Evolutionary conservation across 2,797 vertebrate genomes (phyloP), one percentile per base, ranked within the genome.

Genomic region (Tadarida brasiliensis): DNA sequence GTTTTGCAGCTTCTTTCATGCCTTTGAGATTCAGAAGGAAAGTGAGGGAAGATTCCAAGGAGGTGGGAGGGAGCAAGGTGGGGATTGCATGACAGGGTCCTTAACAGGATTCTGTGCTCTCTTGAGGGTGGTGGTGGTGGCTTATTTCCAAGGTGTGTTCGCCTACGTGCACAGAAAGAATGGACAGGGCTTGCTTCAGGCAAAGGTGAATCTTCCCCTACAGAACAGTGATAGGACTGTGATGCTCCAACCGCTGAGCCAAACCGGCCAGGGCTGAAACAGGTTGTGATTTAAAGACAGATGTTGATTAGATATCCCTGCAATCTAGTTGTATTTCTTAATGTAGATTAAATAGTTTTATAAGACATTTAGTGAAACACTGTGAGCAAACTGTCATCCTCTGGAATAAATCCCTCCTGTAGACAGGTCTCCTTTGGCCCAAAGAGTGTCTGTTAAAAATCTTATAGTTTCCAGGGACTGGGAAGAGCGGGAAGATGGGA

Each of bases 271-370:
- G 39, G 39, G 39, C 39, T 44, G 39, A 44, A 44, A 44, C 39
- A 5, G 39, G 39, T 44, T 44, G 39, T 44, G 39, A 44, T 44
- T 44, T 44, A 44, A 44, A 44, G 39, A 44, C 39, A 44, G 39
- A 44, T 7, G 39, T 44, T 44, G 39, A 44, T 44, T 44, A 44
- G 39, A 44, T 44, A 44, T 44, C 39, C 39, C 3, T 44, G 39
- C 39, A 44, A 44, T 44, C 39, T 84, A 77, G 90, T 68, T 92
- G 44, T 92, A 39, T 67, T 90, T 89, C 49, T 88, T 77, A 84
- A 26, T 89, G 12, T 73, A 35, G 6, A 26, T 71, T 92, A 73
- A 89, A 89, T 24, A 44, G 39, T 61, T 87, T 91, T 70, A 39
- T 12, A 78, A 84, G 56, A 44, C 5, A 59, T 15, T 84, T n/a